Conservation (phyloP, 2,888 invertebrate genomes). For the Creontiades dilutus region DNA sequence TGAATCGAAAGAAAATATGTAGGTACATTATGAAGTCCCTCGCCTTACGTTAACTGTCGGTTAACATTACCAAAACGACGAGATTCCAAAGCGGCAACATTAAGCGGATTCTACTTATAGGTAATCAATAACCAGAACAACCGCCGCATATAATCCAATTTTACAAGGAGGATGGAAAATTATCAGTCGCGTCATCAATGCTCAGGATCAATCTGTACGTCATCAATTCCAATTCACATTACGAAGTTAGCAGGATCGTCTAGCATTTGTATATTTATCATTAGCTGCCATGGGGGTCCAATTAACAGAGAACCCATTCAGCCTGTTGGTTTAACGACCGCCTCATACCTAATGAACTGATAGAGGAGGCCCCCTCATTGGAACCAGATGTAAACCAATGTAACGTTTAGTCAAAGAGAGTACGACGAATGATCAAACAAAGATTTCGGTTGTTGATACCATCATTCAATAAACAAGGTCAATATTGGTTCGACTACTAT, state of each 20-base stretch:
- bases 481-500: not conserved
- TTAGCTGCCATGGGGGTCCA: not conserved
- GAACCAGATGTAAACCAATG: not conserved
- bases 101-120: no score
- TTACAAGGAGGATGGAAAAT: not conserved
- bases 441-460: not conserved
- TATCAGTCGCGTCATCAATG: not conserved
- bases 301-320: constrained; percentile 11
- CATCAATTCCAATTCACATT: not conserved
- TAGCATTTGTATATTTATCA: constrained; percentile 2
- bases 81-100: no score
- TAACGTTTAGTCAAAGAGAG: not conserved
- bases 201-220: not conserved
- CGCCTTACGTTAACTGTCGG: no score
- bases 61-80: no score
- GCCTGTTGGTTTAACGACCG: not conserved
- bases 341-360: not conserved
- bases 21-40: no score
- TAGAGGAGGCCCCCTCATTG: not conserved
- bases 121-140: no score
- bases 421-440: not conserved
- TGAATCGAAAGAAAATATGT: no score
- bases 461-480: not conserved
- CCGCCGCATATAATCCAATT: no score
- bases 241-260: not conserved